A percentile compares a stretch with the other conserved stretches of the same genome.
Evolutionary conservation across 30 jellyfish, hydroid and myxozoan species (phyloP).

Genomic region (Aurelia aurita complex sp. Pacific): DNA sequence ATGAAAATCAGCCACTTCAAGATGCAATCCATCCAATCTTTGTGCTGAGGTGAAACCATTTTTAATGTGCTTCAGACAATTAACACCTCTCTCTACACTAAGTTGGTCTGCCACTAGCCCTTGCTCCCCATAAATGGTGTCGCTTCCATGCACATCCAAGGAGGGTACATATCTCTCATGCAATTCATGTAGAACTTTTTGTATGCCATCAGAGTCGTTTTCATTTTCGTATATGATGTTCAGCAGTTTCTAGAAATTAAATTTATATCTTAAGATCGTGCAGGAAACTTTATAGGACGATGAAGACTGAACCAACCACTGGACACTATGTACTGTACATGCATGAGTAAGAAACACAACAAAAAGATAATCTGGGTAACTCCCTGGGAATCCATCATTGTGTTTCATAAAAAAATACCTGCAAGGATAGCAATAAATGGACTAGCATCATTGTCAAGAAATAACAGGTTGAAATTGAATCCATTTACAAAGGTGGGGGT

Average conservation of each 20-base stretch:
- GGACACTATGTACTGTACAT: too few relatives aligned
- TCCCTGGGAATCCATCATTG: too few relatives aligned
- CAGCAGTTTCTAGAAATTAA: background rate
- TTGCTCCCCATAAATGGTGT: conserved; percentile 2
- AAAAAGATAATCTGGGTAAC: background rate
- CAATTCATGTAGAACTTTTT: background rate
- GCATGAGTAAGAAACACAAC: background rate
- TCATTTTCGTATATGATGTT: conserved; percentile 7
- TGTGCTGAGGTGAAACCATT: conserved; percentile 10
- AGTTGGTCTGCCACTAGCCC: conserved; percentile 12
- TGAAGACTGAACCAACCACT: background rate
- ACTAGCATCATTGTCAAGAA: too few relatives aligned
- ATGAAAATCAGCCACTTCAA: conserved; percentile 19
- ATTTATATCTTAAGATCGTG: background rate
- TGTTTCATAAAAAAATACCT: too few relatives aligned
- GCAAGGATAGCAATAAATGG: too few relatives aligned
- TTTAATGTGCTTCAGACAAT: conserved; percentile 12
- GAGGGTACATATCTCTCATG: conserved; percentile 17
- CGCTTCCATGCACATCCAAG: background rate
- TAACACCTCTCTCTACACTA: conserved; percentile 24
- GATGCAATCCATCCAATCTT: conserved; percentile 7
- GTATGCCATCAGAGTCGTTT: too few relatives aligned
- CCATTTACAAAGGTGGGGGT: too few relatives aligned
- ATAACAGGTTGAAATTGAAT: too few relatives aligned
- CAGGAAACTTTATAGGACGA: background rate